These are phyloP conservation scores for Plagiodera versicolora DNA, from an alignment of 2,888 invertebrate genomes.

Conservation along the genomic window DNA sequence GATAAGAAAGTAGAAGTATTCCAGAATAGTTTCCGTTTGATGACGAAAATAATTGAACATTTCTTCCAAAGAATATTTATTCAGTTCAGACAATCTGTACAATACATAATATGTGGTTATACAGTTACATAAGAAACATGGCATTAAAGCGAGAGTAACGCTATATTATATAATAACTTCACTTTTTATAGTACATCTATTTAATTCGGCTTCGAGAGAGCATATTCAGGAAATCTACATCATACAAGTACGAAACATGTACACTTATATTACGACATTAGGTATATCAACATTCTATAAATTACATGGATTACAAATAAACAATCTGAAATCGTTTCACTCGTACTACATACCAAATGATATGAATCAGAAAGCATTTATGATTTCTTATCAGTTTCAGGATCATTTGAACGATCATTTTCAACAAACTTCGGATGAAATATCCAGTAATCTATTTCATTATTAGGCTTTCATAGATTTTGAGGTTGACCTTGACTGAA, in stretches of 20 bases:
- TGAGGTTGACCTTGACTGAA: too few species aligned
- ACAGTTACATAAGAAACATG: conserved; percentile 57
- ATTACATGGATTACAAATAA: conserved; percentile 41
- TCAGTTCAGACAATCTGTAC: conserved; percentile 59
- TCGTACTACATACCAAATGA: conserved; percentile 36
- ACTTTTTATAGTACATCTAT: conserved; percentile 51
- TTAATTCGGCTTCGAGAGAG: conserved; percentile 54
- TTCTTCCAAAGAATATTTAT: conserved; percentile 57
- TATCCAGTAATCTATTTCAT: too few species aligned
- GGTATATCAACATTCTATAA: conserved; percentile 42
- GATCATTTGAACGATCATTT: too few species aligned
- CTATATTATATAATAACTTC: conserved; percentile 45
- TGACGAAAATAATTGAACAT: conserved; percentile 13
- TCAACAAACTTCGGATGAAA: too few species aligned
- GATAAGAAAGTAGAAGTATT: too few species aligned
- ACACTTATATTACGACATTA: conserved; percentile 47
- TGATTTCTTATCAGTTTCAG: neutral
- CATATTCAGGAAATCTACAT: conserved; percentile 48
- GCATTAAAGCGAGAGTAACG: conserved; percentile 55
- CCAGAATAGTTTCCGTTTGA: neutral
- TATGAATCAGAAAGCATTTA: conserved; percentile 29
- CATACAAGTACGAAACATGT: conserved; percentile 50
- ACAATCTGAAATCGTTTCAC: conserved; percentile 25
- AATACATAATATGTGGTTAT: conserved; percentile 56
- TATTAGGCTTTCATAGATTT: too few species aligned